phyloP scores from a whole-genome alignment of 92 coral and sea anemone species.

The Porites divaricata region DNA sequence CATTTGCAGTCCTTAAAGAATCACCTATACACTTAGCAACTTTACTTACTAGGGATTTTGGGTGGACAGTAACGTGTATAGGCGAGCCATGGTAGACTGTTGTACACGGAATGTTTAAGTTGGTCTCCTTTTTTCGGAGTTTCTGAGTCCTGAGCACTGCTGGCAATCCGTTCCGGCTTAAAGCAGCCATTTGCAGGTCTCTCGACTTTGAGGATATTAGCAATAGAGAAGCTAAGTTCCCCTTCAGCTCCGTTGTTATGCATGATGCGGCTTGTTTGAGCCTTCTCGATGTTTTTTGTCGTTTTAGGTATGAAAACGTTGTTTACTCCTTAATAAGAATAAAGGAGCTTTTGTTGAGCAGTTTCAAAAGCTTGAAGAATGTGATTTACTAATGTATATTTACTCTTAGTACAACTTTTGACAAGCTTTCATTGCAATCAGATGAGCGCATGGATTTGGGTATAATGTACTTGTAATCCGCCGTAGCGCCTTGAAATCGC shows the following conservation, averaged over 20 bases:
- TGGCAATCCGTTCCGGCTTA: not conserved
- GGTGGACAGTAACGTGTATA: slow-evolving; percentile 97
- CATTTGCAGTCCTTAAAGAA: too few species aligned
- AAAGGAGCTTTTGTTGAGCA: slow-evolving; percentile 47
- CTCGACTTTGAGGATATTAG: slow-evolving; percentile 65
- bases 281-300: not conserved
- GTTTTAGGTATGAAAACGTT: slow-evolving; percentile 17
- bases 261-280: slow-evolving; percentile 26
- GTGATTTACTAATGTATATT: slow-evolving; percentile 79
- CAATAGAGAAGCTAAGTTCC: slow-evolving; percentile 83
- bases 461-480: slow-evolving; percentile 49
- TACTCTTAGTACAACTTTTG: slow-evolving; percentile 75
- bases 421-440: slow-evolving; percentile 81
- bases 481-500: not conserved
- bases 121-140: not conserved
- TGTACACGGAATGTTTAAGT: not conserved
- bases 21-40: not conserved
- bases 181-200: not conserved
- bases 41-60: slow-evolving; percentile 93
- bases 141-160: not conserved
- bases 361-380: slow-evolving; percentile 64
- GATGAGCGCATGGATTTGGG: slow-evolving; percentile 67
- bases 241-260: slow-evolving; percentile 33
- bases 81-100: slow-evolving; percentile 81
- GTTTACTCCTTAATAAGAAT: slow-evolving; percentile 36